A percentile compares a stretch with the other conserved stretches of the same genome.
These are phyloP conservation scores for Nasonovia ribisnigri DNA, from an alignment of 2,888 invertebrate genomes.

Conservation along the genomic window DNA sequence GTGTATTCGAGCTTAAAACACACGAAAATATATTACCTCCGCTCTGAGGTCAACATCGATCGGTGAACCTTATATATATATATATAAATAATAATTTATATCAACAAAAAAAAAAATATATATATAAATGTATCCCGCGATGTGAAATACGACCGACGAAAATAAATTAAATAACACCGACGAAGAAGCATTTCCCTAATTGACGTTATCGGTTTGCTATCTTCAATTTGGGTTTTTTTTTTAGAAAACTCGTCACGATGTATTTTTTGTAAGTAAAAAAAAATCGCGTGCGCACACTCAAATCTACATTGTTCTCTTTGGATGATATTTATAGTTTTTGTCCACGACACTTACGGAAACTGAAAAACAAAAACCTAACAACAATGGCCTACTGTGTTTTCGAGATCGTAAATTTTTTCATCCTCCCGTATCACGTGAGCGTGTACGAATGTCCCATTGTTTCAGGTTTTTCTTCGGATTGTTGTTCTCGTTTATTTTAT, in stretches of 20 bases:
- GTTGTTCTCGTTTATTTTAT: constrained; percentile 47
- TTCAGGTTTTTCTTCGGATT: constrained; percentile 51
- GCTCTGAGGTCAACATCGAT: constrained; percentile 60
- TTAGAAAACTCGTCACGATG: constrained; percentile 23
- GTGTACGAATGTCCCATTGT: constrained; percentile 50
- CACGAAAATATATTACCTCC: constrained; percentile 51
- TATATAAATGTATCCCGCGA: constrained; percentile 17
- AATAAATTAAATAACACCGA: constrained; percentile 51
- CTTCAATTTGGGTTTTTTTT: constrained; percentile 23
- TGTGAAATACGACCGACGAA: constrained; percentile 49
- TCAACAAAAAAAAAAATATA: constrained; percentile 20
- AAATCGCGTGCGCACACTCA: constrained; percentile 11
- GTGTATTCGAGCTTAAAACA: constrained; percentile 61
- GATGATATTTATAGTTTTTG: constrained; percentile 56
- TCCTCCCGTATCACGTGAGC: constrained; percentile 9
- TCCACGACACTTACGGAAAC: constrained; percentile 43
- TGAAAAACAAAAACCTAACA: constrained; percentile 53
- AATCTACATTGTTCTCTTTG: constrained; percentile 54
- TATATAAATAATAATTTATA: constrained; percentile 64
- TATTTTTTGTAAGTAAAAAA: constrained; percentile 36
- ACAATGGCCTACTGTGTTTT: constrained; percentile 64
- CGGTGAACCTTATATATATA: constrained; percentile 59
- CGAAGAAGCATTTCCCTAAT: constrained; percentile 47
- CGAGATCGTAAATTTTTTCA: constrained; percentile 63
- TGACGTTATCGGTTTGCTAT: constrained; percentile 64